A percentile compares a stretch with the other conserved stretches of the same genome.
Evolutionary conservation across 2,888 invertebrate genomes (phyloP).

Genomic region (Macropis europaea): DNA sequence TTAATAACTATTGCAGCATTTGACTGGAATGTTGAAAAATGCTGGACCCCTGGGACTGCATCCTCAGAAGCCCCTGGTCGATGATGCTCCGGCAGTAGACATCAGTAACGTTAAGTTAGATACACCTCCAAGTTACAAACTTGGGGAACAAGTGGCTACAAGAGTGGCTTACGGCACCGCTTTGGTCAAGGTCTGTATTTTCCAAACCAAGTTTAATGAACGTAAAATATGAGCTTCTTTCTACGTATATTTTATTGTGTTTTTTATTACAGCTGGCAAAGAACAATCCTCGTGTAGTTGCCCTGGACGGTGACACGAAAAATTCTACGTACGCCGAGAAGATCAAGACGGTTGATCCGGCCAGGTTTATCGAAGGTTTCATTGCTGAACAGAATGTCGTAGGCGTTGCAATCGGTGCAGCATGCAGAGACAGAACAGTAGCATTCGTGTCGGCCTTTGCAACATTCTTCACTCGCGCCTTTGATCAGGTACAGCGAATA

Average conservation of each 20-base stretch:
- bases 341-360: slow-evolving; percentile 87
- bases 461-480: slow-evolving; percentile 97
- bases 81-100: slow-evolving; percentile 87
- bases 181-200: slow-evolving; percentile 88
- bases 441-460: slow-evolving; percentile 99
- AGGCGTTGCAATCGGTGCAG: slow-evolving; percentile 96
- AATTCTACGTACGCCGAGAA: slow-evolving; percentile 99
- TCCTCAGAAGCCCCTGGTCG: slow-evolving; percentile 84
- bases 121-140: slow-evolving; percentile 90
- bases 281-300: slow-evolving; percentile 89
- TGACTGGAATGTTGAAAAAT: slow-evolving; percentile 86
- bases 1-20: slow-evolving; percentile 80
- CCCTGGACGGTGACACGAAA: slow-evolving; percentile 98
- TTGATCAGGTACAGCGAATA: slow-evolving; percentile 92
- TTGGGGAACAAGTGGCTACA: slow-evolving; percentile 91
- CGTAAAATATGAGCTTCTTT: not conserved
- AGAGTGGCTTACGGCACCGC: slow-evolving; percentile 97
- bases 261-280: slow-evolving; percentile 79
- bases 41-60: slow-evolving; percentile 83
- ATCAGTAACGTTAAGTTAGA: slow-evolving; percentile 87
- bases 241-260: not conserved
- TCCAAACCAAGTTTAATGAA: not conserved
- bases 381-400: slow-evolving; percentile 99
- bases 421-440: slow-evolving; percentile 94
- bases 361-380: slow-evolving; percentile 97